These are phyloP conservation scores for Cheilosia vulpina DNA, from an alignment of 2,888 invertebrate species.

Conservation along the genomic window DNA sequence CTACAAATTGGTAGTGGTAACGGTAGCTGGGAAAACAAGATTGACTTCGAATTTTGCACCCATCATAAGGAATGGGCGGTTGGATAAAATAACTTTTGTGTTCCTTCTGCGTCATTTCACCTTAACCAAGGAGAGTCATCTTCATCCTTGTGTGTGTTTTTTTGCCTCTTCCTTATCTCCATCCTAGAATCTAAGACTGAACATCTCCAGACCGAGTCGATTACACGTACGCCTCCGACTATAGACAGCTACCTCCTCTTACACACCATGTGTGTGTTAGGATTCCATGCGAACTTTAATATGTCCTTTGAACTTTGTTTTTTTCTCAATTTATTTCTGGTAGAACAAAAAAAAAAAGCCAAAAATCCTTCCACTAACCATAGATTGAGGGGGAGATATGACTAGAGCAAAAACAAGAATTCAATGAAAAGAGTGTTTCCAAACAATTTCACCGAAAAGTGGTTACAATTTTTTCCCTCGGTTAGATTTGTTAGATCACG, in stretches of 20 bases:
- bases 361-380: constrained; percentile 21
- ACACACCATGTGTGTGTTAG: constrained; percentile 55
- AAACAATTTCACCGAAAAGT: constrained; percentile 82
- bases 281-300: constrained; percentile 65
- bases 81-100: constrained; percentile 61
- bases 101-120: constrained; percentile 71
- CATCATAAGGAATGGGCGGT: background rate
- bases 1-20: constrained; percentile 18
- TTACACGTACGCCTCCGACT: constrained; percentile 30
- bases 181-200: constrained; percentile 40
- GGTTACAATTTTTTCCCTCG: constrained; percentile 78
- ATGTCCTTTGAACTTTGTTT: constrained; percentile 72
- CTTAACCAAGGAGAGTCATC: constrained; percentile 46
- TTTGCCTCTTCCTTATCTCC: background rate
- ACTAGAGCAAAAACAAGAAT: constrained; percentile 20
- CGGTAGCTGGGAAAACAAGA: constrained; percentile 5
- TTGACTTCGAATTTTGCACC: constrained; percentile 54
- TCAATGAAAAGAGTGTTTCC: constrained; percentile 77
- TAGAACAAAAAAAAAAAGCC: constrained; percentile 12
- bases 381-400: constrained; percentile 36
- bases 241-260: background rate
- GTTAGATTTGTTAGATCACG: constrained; percentile 70
- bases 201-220: constrained; percentile 65
- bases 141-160: constrained; percentile 10
- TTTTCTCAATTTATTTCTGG: constrained; percentile 14